Evolutionary conservation across 2,888 invertebrate genomes (phyloP), one percentile per base, ranked within the genome.

Genomic region (Acronicta leporina): DNA sequence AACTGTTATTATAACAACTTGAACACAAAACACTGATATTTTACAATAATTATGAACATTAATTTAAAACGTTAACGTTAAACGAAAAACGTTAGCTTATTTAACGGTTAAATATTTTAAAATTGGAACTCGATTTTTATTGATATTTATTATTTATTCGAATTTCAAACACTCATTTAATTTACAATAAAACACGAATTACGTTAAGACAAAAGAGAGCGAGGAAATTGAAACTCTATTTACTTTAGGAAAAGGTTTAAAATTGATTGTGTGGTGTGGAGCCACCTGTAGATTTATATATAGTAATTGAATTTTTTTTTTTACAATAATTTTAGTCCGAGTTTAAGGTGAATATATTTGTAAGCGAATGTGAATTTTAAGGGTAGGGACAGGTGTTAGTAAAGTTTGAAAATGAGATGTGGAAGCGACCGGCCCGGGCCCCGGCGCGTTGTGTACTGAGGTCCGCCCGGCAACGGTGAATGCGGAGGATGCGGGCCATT

Each of bases 271-370:
- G 44, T 27, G 47, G 51, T 45, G 42, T 20, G 8, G 44, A 81
- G 77, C 83, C 83, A 83, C 83, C 83, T 83, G 83, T 83, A 79
- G 83, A 77, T 77, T 78, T 79, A 46, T 52, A 38, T 33, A 27
- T 52, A 38, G 38, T 55, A 20, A 63, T 62, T 66, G 40, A 43
- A 25, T 61, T 61, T 55, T 70, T 38, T 63, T 53, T 11, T 14
- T 63, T 46, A 38, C 0, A 9, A n/a, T 27, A 15, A 1, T 46
- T 58, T 55, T 33, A 53, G 25, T 41, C 20, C 15, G n/a, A 51
- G 33, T 58, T 68, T 55, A n/a, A 47, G 52, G n/a, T 73, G 56
- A 46, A 47, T 46, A 11, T 69, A 27, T 56, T 60, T 57, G 16
- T 57, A 71, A 53, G 56, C 49, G 46, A 61, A 38, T 33, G 48